Evolutionary conservation across 2,888 invertebrate genomes (phyloP).

Genomic region (Pseudanteris insignis): DNA sequence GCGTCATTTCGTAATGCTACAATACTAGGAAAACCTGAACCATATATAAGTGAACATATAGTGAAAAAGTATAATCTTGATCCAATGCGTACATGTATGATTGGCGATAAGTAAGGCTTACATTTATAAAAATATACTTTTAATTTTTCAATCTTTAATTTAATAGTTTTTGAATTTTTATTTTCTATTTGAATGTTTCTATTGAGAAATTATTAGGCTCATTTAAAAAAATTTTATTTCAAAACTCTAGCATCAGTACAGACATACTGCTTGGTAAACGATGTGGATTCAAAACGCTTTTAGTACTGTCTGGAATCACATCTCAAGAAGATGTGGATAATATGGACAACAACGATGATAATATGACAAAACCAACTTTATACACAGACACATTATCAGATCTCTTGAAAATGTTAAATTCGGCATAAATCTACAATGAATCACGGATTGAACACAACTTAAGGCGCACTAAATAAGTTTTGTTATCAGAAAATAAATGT

Average conservation of each 20-base stretch:
- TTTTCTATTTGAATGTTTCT: too few relatives aligned
- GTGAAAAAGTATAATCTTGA: constrained; percentile 78
- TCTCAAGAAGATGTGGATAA: constrained; percentile 69
- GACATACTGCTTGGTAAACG: constrained; percentile 89
- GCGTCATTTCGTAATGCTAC: constrained; percentile 81
- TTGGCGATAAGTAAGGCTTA: constrained; percentile 85
- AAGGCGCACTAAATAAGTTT: too few relatives aligned
- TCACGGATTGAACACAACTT: too few relatives aligned
- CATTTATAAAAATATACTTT: too few relatives aligned
- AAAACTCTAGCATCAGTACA: constrained; percentile 77
- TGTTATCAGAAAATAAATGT: too few relatives aligned
- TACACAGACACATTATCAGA: constrained; percentile 64
- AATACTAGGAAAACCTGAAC: constrained; percentile 90
- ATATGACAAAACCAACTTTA: constrained; percentile 67
- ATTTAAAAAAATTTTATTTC: too few relatives aligned
- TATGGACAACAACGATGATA: too few relatives aligned
- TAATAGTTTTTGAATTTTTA: too few relatives aligned
- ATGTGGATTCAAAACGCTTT: constrained; percentile 87
- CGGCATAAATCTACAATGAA: too few relatives aligned
- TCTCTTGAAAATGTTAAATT: constrained; percentile 21
- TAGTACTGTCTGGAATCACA: constrained; percentile 88
- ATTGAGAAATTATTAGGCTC: too few relatives aligned
- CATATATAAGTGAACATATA: constrained; percentile 79
- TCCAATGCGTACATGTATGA: constrained; percentile 86
- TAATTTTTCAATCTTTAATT: too few relatives aligned